A percentile compares a stretch with the other conserved stretches of the same genome.
These are phyloP conservation scores for Macrotus californicus DNA, from an alignment of 2,113 vertebrate species.

Conservation along the genomic window DNA sequence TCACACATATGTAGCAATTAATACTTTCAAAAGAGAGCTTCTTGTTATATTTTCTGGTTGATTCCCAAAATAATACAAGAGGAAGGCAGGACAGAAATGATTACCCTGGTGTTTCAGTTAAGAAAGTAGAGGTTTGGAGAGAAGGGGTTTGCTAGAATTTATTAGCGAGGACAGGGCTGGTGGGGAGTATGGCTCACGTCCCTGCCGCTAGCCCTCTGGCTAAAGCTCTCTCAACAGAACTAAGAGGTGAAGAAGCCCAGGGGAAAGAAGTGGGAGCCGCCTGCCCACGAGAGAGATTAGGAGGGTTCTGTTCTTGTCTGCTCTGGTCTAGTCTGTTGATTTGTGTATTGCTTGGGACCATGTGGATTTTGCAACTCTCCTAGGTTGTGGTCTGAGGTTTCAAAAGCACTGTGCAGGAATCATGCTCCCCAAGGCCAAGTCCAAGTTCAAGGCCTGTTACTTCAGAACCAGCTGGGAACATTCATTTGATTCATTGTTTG, in stretches of 20 bases:
- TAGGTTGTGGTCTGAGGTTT: not conserved
- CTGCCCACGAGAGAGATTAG: fast-evolving
- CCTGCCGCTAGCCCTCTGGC: not conserved
- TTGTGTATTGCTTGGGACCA: not conserved
- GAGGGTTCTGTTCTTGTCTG: fast-evolving
- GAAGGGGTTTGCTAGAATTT: not conserved
- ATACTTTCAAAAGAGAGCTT: not conserved
- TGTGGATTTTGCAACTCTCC: not conserved
- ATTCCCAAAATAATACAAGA: not conserved
- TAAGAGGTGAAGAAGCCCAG: not conserved
- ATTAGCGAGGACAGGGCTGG: not conserved
- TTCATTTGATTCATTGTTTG: no score
- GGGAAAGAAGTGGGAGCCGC: not conserved
- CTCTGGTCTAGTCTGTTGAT: not conserved
- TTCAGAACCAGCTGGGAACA: not conserved
- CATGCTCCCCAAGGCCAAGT: not conserved
- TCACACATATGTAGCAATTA: not conserved
- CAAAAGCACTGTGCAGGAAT: not conserved
- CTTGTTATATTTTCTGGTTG: not conserved
- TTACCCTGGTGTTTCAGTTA: not conserved
- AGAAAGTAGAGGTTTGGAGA: not conserved
- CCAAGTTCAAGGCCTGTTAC: not conserved
- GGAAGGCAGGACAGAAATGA: not conserved
- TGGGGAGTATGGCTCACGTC: not conserved
- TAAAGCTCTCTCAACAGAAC: not conserved